These are phyloP conservation scores for Rhimphoctona megacephalus DNA, from an alignment of 2,888 invertebrate species.

Conservation along the genomic window DNA sequence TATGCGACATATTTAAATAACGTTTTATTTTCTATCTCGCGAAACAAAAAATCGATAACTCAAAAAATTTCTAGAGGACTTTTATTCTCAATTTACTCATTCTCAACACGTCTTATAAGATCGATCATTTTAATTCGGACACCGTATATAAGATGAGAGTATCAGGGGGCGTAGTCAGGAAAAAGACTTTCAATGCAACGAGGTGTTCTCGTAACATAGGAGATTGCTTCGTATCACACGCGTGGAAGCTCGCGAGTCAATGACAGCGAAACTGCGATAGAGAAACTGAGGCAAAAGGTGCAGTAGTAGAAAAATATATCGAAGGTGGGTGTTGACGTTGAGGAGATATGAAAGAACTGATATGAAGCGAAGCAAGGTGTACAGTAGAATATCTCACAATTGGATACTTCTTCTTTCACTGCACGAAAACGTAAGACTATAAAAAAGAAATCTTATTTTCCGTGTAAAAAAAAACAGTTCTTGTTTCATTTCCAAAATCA, in stretches of 20 bases:
- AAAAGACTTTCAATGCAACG: slow-evolving; percentile 45
- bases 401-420: not conserved
- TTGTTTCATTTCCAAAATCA: not conserved
- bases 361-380: not conserved
- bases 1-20: not conserved
- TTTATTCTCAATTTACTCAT: not conserved
- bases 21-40: not conserved
- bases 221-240: slow-evolving; percentile 54
- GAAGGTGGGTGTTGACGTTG: slow-evolving; percentile 38
- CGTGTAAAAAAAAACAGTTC: not conserved
- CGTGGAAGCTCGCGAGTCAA: slow-evolving; percentile 41
- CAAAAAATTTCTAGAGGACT: not conserved
- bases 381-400: slow-evolving; percentile 27
- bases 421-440: not conserved
- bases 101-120: not conserved
- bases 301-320: slow-evolving; percentile 21
- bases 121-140: slow-evolving; percentile 5
- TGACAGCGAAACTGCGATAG: slow-evolving; percentile 17
- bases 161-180: slow-evolving; percentile 16
- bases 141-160: not conserved
- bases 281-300: slow-evolving; percentile 6
- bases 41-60: not conserved
- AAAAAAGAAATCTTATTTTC: not conserved
- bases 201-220: slow-evolving; percentile 57
- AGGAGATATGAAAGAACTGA: slow-evolving; percentile 39